Evolutionary conservation across 2,888 invertebrate species (phyloP), one percentile per base, ranked within the genome.

Genomic region (Tuberolachnus salignus): DNA sequence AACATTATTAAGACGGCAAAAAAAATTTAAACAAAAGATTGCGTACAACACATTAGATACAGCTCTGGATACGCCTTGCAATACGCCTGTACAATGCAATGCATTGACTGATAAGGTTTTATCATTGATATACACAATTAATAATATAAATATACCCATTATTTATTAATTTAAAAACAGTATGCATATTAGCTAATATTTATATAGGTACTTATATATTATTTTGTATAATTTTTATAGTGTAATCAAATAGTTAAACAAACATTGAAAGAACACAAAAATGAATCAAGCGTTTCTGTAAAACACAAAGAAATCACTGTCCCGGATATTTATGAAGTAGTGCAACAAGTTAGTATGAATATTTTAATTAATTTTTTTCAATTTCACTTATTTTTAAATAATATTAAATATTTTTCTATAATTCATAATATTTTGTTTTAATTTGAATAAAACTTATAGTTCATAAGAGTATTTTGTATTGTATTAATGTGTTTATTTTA

Each of bases 281-380:
- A 66, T 42, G 16, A 19, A 23, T 1, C 1, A n/a, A 42, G 55
- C 26, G 10, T 63, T 63, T 44, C 44, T 1, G n/a, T 44, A 46
- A 23, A 67, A 57, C 19, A 23, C 9, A 75, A 55, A 0, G 34
- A 66, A 49, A 69, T 78, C 11, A 78, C 78, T 34, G 16, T 78
- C 21, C 67, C 78, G 16, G 59, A 78, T 49, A 51, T 78, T 59
- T 78, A 78, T 42, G 78, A 78, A 78, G 49, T 78, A 34, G 78
- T 78, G 26, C 78, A 78, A n/a, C 78, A 78, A 69, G 78, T 34
- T 34, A 34, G 34, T 69, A 78, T 34, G 51, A 53, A 53, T 13
- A 46, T 42, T 61, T 49, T 10, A 49, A 19, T 21, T 10, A 26
- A 3, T 46, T 72, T 21, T 61, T 26, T 72, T 21, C 6, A 4